Percentiles rank a stretch among this genome's conserved stretches.
These are phyloP conservation scores for Meiosimyza platycephala DNA, from an alignment of 2,888 invertebrate species.

Conservation along the genomic window DNA sequence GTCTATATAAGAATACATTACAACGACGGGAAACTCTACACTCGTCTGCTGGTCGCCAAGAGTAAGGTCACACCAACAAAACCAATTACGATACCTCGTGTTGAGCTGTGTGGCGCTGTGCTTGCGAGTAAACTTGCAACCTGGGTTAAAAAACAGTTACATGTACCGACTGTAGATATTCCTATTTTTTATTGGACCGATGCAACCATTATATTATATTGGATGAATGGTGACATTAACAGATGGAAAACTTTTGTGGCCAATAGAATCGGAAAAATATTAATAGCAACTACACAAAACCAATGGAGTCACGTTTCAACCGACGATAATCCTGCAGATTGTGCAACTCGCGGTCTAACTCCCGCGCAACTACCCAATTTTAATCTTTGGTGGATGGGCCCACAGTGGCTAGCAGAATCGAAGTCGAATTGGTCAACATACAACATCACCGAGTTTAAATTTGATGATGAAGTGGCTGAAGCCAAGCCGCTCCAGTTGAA, in stretches of 20 bases:
- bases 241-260: too few species aligned
- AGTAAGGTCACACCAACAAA: constrained; percentile 22
- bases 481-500: too few species aligned
- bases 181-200: too few species aligned
- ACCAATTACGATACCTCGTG: constrained; percentile 22
- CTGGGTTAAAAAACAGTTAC: constrained; percentile 3
- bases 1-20: constrained; percentile 23
- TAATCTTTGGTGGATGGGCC: too few species aligned
- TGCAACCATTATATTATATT: too few species aligned
- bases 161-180: too few species aligned
- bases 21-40: neutral
- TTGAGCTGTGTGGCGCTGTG: constrained; percentile 32
- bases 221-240: too few species aligned
- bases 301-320: neutral
- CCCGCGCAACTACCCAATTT: neutral
- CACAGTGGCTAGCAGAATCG: too few species aligned
- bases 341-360: neutral
- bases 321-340: neutral
- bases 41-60: constrained; percentile 7
- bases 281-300: neutral
- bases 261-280: too few species aligned
- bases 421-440: too few species aligned
- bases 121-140: constrained; percentile 8
- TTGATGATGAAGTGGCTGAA: too few species aligned
- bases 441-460: too few species aligned